These are phyloP conservation scores for Acanthacorydalis orientalis DNA, from an alignment of 2,888 invertebrate species.

Conservation along the genomic window DNA sequence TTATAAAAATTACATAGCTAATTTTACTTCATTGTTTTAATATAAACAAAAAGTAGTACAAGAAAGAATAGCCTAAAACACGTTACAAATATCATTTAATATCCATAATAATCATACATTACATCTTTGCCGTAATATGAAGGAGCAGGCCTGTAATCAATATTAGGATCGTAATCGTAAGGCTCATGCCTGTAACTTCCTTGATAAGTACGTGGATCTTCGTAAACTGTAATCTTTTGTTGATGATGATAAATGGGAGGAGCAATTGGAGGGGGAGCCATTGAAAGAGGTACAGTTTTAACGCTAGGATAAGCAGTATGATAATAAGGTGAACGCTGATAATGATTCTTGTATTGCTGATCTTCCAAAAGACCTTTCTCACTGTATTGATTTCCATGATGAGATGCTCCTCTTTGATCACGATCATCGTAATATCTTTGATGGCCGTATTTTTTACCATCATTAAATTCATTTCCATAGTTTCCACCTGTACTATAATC, in stretches of 20 bases:
- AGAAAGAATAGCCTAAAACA: no score
- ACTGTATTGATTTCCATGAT: constrained; percentile 13
- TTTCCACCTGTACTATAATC: constrained; percentile 20
- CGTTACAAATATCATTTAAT: not conserved
- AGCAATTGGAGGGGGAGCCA: not conserved
- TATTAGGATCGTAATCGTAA: constrained; percentile 1
- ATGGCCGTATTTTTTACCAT: constrained; percentile 17
- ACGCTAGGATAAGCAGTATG: not conserved
- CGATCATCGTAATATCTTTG: constrained; percentile 19
- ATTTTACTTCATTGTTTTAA: no score
- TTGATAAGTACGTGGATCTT: constrained; percentile 19
- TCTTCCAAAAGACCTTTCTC: constrained; percentile 13
- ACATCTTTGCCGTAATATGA: not conserved
- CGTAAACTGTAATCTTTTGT: constrained; percentile 21
- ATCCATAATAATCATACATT: constrained; percentile 3
- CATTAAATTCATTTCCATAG: constrained; percentile 17
- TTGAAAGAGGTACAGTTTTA: not conserved
- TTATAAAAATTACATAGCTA: no score
- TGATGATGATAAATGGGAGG: not conserved
- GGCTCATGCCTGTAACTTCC: not conserved
- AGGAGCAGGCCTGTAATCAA: constrained; percentile 2
- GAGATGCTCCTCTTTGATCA: constrained; percentile 14
- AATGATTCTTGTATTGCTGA: constrained; percentile 10
- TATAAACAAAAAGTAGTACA: no score
- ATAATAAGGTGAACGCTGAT: not conserved